These are phyloP conservation scores for Penaeus japonicus DNA, from an alignment of 1,140 invertebrate species.

Conservation along the genomic window DNA sequence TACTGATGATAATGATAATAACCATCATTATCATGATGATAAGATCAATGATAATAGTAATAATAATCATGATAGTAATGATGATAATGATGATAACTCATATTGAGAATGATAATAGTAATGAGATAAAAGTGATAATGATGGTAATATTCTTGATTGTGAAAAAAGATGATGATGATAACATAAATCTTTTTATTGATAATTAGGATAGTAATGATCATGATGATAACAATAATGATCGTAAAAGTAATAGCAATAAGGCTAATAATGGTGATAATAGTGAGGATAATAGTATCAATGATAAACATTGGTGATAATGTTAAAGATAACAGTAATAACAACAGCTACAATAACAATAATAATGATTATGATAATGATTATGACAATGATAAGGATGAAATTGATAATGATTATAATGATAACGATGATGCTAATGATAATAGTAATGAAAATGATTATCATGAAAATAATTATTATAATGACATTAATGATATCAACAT, in stretches of 20 bases:
- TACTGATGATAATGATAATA: no score
- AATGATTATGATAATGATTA: not conserved
- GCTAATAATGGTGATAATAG: constrained; percentile 2
- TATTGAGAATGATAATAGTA: not conserved
- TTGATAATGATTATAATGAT: not conserved
- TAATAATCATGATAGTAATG: no score
- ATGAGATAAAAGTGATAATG: not conserved
- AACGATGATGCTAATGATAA: not conserved
- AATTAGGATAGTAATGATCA: not conserved
- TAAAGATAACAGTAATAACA: not conserved
- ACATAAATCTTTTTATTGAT: not conserved
- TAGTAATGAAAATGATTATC: not conserved
- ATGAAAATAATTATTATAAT: not conserved
- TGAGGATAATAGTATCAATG: not conserved
- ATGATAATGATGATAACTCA: no score
- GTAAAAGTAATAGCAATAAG: not conserved
- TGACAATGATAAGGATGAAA: not conserved
- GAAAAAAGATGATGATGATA: no score
- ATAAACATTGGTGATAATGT: not conserved
- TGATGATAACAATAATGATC: not conserved
- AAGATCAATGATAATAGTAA: no score
- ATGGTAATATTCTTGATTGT: not conserved
- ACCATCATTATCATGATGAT: no score
- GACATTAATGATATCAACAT: not conserved
- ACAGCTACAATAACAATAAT: not conserved